Conservation (phyloP, 1,140 invertebrate species). For the Brachionus angularis region DNA sequence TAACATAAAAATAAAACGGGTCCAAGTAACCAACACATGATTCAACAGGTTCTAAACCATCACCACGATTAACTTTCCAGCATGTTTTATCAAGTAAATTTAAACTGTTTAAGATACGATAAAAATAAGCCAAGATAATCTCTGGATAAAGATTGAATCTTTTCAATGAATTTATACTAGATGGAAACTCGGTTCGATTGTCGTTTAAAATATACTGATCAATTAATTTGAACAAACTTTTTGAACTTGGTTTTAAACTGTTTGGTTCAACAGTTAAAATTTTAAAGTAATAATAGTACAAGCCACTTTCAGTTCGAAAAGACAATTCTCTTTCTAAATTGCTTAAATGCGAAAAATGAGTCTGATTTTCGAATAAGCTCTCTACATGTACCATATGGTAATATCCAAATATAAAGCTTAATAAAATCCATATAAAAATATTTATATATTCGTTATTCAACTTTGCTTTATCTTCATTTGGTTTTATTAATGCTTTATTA, state of each 20-base stretch:
- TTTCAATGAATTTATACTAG: slow-evolving; percentile 72
- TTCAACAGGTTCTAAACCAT: slow-evolving; percentile 63
- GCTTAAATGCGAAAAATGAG: slow-evolving; percentile 76
- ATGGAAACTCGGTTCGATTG: slow-evolving; percentile 73
- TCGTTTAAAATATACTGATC: slow-evolving; percentile 65
- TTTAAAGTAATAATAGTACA: slow-evolving; percentile 84
- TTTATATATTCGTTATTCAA: no score
- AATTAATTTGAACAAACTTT: slow-evolving; percentile 47
- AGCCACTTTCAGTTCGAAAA: slow-evolving; percentile 75
- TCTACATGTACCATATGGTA: slow-evolving; percentile 67
- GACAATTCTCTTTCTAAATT: slow-evolving; percentile 75
- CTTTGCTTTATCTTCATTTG: no score
- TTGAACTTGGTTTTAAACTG: slow-evolving; percentile 57
- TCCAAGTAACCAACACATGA: slow-evolving; percentile 73
- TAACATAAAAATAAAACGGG: slow-evolving; percentile 71
- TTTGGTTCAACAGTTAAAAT: slow-evolving; percentile 66
- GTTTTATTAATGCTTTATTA: no score
- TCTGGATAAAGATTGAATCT: slow-evolving; percentile 78
- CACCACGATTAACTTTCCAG: slow-evolving; percentile 66
- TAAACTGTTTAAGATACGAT: slow-evolving; percentile 1
- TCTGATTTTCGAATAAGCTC: slow-evolving; percentile 72
- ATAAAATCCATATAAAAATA: neutral
- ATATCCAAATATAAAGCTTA: slow-evolving; percentile 1
- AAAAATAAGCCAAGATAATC: slow-evolving; percentile 59
- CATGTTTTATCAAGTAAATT: slow-evolving; percentile 59